Conservation (phyloP, 2,797 vertebrate species). For the Trematomus bernacchii region DNA sequence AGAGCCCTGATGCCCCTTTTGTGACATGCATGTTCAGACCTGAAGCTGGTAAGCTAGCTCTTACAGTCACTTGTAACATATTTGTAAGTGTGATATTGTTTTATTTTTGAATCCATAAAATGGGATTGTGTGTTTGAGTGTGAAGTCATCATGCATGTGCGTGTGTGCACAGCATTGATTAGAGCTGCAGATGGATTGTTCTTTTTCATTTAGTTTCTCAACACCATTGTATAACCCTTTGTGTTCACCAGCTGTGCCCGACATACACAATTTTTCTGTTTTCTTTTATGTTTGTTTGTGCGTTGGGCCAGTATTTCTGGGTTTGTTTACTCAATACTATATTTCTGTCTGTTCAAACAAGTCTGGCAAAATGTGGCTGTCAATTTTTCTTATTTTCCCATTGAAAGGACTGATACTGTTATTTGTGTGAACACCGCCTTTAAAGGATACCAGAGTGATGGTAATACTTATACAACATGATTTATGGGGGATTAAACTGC, state of each 20-base stretch:
- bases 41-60: slow-evolving; percentile 28
- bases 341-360: slow-evolving; percentile 17
- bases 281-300: slow-evolving; percentile 15
- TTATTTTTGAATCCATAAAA: slow-evolving; percentile 63
- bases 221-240: slow-evolving; percentile 23
- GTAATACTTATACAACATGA: background rate
- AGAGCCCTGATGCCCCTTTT: slow-evolving; percentile 3
- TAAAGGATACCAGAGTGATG: slow-evolving; percentile 4
- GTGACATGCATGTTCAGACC: slow-evolving; percentile 22
- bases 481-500: background rate
- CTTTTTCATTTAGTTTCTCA: slow-evolving; percentile 30
- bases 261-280: slow-evolving; percentile 11
- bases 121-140: slow-evolving; percentile 28
- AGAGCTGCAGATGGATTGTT: background rate
- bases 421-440: slow-evolving; percentile 10
- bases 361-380: slow-evolving; percentile 6
- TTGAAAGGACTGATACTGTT: slow-evolving; percentile 1
- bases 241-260: slow-evolving; percentile 53
- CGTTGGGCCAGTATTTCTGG: slow-evolving; percentile 22
- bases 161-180: background rate
- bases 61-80: slow-evolving; percentile 44
- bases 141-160: background rate
- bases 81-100: slow-evolving; percentile 61
- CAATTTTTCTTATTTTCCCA: slow-evolving; percentile 6
- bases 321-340: background rate